Conservation (phyloP, 2,113 vertebrate species). For the Andinoacara biseriatus region DNA sequence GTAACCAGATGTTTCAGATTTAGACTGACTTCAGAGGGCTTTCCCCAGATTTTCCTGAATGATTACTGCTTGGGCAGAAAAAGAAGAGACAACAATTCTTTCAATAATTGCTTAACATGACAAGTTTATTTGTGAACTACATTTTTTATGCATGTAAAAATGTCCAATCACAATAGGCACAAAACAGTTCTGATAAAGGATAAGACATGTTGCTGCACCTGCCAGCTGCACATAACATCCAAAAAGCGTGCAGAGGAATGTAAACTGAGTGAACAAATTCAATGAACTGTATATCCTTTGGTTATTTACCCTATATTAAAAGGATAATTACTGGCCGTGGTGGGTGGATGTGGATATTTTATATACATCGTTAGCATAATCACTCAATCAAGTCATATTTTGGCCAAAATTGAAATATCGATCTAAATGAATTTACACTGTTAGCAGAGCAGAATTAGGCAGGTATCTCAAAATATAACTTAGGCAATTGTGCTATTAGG, state of each 20-base stretch:
- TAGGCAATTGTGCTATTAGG: too few relatives aligned
- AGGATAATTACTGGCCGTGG: neutral
- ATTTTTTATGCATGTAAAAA: neutral
- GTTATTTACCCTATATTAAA: neutral
- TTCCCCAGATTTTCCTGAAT: neutral
- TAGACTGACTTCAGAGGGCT: neutral
- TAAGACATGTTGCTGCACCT: neutral
- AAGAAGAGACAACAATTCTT: neutral
- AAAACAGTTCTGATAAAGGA: neutral
- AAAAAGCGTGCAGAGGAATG: neutral
- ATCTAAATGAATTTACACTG: too few relatives aligned
- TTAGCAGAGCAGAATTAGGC: too few relatives aligned
- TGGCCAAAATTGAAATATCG: too few relatives aligned
- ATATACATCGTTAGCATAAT: too few relatives aligned
- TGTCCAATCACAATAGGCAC: neutral
- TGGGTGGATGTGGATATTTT: too few relatives aligned
- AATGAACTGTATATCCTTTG: slow-evolving; percentile 5
- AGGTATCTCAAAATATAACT: too few relatives aligned
- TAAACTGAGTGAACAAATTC: neutral
- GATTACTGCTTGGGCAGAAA: neutral
- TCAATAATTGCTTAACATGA: neutral
- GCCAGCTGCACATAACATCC: neutral
- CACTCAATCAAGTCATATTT: too few relatives aligned
- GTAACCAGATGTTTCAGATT: slow-evolving; percentile 50
- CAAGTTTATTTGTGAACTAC: slow-evolving; percentile 25